These are phyloP conservation scores for Diarsia mendica DNA, from an alignment of 2,888 invertebrate genomes.

Conservation along the genomic window DNA sequence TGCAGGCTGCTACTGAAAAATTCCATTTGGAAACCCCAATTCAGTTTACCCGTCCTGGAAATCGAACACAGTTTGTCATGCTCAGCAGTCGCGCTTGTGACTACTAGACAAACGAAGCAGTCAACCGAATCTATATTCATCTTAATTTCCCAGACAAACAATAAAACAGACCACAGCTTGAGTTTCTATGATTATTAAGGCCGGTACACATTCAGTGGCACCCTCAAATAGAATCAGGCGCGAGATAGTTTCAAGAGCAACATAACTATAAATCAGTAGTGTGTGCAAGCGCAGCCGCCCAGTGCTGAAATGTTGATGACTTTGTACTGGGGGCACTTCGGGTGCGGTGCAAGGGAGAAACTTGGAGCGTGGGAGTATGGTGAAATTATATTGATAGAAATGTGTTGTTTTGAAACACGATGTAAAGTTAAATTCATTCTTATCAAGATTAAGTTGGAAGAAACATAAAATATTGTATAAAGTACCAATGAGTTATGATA, in stretches of 20 bases:
- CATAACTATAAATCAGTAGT: slow-evolving; percentile 83
- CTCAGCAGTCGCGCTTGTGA: too few species aligned
- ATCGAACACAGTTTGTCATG: too few species aligned
- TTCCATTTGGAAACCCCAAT: too few species aligned
- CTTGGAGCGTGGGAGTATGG: slow-evolving; percentile 33
- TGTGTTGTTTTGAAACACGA: not conserved
- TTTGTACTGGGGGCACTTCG: slow-evolving; percentile 69
- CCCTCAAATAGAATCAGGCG: slow-evolving; percentile 63
- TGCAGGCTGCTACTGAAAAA: too few species aligned
- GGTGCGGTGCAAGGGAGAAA: slow-evolving; percentile 57
- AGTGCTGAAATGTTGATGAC: slow-evolving; percentile 86
- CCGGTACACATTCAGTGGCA: slow-evolving; percentile 57
- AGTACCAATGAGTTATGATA: too few species aligned
- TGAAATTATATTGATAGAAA: not conserved
- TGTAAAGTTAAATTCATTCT: too few species aligned
- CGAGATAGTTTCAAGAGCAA: slow-evolving; percentile 85
- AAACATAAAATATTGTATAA: too few species aligned
- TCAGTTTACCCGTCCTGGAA: too few species aligned
- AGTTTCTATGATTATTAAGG: slow-evolving; percentile 57
- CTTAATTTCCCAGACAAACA: slow-evolving; percentile 21
- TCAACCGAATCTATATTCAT: not conserved
- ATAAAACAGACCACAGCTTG: slow-evolving; percentile 24
- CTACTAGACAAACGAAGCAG: too few species aligned
- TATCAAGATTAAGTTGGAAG: too few species aligned
- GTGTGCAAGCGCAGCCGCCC: slow-evolving; percentile 79